Conservation (phyloP, 2,113 vertebrate species). For the Lonchura striata region DNA sequence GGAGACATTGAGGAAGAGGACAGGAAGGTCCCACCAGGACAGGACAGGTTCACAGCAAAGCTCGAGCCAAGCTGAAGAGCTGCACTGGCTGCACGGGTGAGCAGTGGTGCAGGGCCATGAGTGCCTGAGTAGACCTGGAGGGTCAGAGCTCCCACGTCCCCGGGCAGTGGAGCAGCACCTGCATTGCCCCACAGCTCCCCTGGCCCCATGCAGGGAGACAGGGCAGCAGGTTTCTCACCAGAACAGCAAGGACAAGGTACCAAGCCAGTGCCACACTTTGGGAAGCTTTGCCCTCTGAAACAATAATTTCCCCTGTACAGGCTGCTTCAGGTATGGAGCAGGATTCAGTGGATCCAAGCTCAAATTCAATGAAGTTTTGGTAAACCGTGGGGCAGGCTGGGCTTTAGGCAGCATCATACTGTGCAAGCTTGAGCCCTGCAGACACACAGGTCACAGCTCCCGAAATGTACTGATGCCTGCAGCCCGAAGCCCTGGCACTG, state of each 20-base stretch:
- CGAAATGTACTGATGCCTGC: neutral
- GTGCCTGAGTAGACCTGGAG: neutral
- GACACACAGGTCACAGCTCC: neutral
- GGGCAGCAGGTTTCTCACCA: neutral
- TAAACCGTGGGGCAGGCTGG: accelerated
- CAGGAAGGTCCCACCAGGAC: neutral
- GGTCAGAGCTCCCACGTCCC: neutral
- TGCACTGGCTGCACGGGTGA: neutral
- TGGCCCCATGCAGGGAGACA: accelerated
- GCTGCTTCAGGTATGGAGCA: neutral
- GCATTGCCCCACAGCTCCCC: neutral
- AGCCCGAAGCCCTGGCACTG: accelerated
- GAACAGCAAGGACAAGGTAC: neutral
- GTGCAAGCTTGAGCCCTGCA: neutral
- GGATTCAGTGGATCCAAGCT: neutral
- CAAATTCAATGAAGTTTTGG: neutral
- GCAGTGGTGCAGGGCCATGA: accelerated
- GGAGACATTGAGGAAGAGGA: neutral
- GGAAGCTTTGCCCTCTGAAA: neutral
- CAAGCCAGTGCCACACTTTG: neutral
- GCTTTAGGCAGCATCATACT: neutral
- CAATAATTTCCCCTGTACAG: neutral
- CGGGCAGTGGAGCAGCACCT: neutral
- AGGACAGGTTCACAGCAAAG: neutral
- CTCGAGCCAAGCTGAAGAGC: accelerated